Percentiles rank a stretch among this genome's conserved stretches.
These are phyloP conservation scores for Lacerta viridis DNA, from an alignment of 2,797 vertebrate species.

Conservation along the genomic window DNA sequence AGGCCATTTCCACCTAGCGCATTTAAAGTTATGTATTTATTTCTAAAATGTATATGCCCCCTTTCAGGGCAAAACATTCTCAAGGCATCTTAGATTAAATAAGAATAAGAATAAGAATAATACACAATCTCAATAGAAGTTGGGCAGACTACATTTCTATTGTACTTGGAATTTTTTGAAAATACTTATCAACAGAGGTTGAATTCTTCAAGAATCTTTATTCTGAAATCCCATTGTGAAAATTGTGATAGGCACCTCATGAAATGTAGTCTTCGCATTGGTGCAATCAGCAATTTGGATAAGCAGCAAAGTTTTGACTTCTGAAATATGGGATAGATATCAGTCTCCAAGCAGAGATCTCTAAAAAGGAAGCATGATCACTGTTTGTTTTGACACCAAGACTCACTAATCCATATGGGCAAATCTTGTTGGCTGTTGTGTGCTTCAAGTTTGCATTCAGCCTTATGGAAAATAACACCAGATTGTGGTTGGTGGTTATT, in stretches of 20 bases:
- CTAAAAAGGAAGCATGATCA: not conserved
- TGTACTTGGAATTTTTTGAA: too few species aligned
- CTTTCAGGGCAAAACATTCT: too few species aligned
- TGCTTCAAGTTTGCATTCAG: constrained; percentile 59
- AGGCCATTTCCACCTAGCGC: too few species aligned
- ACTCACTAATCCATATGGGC: constrained; percentile 37
- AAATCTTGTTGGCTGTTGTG: constrained; percentile 30
- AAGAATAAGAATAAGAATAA: too few species aligned
- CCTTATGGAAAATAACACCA: constrained; percentile 49
- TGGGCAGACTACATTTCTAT: not conserved
- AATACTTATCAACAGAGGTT: too few species aligned
- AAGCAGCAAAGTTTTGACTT: not conserved
- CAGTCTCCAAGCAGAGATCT: not conserved
- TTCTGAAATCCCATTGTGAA: not conserved
- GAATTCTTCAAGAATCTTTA: not conserved
- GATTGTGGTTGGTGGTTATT: constrained; percentile 79
- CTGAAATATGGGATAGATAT: not conserved
- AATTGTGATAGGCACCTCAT: not conserved
- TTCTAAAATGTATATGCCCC: too few species aligned
- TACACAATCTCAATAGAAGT: not conserved
- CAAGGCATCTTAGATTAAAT: too few species aligned
- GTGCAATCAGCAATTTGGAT: not conserved
- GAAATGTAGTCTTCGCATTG: not conserved
- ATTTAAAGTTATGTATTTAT: too few species aligned
- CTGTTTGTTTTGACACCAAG: not conserved